phyloP scores from a whole-genome alignment of 2,888 invertebrate species.

The Caenorhabditis drosophilae region DNA sequence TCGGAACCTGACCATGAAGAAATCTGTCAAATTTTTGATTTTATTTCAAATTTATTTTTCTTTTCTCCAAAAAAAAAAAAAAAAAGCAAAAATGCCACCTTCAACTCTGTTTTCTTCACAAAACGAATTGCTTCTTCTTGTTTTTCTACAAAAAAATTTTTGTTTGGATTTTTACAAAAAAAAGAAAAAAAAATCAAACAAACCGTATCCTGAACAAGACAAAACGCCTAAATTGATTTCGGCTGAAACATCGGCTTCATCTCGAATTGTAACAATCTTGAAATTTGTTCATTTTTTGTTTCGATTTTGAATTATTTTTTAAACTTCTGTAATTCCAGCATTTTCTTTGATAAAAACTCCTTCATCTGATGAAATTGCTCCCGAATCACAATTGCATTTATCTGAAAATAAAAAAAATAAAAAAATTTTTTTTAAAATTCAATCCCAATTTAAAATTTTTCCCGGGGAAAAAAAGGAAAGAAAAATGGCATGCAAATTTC shows the following conservation, averaged over 20 bases:
- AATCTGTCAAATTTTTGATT: constrained; percentile 5
- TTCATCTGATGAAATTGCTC: constrained; percentile 39
- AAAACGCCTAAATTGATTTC: constrained; percentile 51
- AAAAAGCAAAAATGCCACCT: constrained; percentile 5
- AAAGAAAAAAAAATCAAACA: too few species aligned
- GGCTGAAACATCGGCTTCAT: constrained; percentile 43
- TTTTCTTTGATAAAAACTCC: constrained; percentile 43
- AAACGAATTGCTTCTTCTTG: constrained; percentile 27
- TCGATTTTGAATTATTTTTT: too few species aligned
- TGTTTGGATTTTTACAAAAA: too few species aligned
- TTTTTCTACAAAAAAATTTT: constrained; percentile 6
- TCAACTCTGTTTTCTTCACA: constrained; percentile 13
- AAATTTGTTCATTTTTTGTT: too few species aligned
- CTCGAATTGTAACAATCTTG: constrained; percentile 43
- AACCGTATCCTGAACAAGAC: constrained; percentile 54
- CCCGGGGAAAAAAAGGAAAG: background rate
- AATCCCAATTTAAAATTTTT: background rate
- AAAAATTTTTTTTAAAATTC: too few species aligned
- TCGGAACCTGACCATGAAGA: constrained; percentile 25
- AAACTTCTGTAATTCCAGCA: constrained; percentile 50
- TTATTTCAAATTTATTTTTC: background rate
- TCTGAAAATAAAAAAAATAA: constrained; percentile 23
- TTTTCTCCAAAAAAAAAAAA: constrained; percentile 3
- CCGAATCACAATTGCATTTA: constrained; percentile 56
- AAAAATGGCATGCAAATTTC: constrained; percentile 9